Conservation (phyloP, 2,113 vertebrate species). For the human (Homo sapiens) region GRCh38 chr3:66053001-66053500, state of each 20-base stretch:
- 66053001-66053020: background rate
- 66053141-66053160: background rate
- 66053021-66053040: background rate
- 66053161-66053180: background rate
- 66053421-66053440: background rate
- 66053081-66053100: background rate
- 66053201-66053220: conserved; percentile 51
- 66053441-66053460: background rate
- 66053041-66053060: background rate
- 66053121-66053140: conserved; percentile 45
- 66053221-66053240: conserved; percentile 55
- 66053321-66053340: background rate
- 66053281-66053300: conserved; percentile 33
- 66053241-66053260: conserved; percentile 47
- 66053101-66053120: background rate
- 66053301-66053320: background rate
- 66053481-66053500: background rate
- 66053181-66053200: conserved; percentile 50
- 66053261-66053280: conserved; percentile 55
- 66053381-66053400: background rate
- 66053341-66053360: background rate
- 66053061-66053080: background rate
- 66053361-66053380: background rate
- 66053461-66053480: background rate
- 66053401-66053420: background rate